Conservation (phyloP, 2,888 invertebrate genomes). For the Hyalella azteca region DNA sequence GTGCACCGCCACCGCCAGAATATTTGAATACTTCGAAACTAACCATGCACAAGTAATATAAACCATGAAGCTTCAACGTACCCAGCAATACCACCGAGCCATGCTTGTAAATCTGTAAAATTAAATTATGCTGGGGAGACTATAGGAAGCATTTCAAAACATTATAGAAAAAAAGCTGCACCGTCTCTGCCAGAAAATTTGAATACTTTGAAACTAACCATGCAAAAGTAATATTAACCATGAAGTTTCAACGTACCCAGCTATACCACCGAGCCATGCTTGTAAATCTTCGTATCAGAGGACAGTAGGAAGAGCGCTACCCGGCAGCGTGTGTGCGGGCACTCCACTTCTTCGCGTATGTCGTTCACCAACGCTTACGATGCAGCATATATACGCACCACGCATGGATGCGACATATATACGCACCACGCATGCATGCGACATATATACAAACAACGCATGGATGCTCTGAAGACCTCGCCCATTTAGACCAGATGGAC, state of each 20-base stretch:
- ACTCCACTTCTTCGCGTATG: slow-evolving; percentile 30
- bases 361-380: background rate
- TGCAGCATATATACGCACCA: background rate
- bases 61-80: background rate
- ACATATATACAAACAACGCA: slow-evolving; percentile 3
- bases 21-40: background rate
- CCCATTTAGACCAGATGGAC: background rate
- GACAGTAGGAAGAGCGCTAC: slow-evolving; percentile 23
- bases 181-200: background rate
- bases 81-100: slow-evolving; percentile 7
- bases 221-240: background rate
- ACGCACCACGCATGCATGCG: background rate
- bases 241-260: background rate
- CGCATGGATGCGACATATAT: slow-evolving; percentile 24
- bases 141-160: background rate
- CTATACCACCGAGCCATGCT: background rate
- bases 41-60: background rate
- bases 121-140: background rate
- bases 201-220: background rate
- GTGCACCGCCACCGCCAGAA: background rate
- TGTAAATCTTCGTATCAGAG: background rate
- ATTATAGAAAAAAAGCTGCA: background rate
- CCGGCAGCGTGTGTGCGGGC: background rate
- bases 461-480: background rate
- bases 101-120: background rate